Base-by-base conservation (phyloP, 37 sponge, comb jelly and placozoan genomes). In the Oopsacas minuta region DNA sequence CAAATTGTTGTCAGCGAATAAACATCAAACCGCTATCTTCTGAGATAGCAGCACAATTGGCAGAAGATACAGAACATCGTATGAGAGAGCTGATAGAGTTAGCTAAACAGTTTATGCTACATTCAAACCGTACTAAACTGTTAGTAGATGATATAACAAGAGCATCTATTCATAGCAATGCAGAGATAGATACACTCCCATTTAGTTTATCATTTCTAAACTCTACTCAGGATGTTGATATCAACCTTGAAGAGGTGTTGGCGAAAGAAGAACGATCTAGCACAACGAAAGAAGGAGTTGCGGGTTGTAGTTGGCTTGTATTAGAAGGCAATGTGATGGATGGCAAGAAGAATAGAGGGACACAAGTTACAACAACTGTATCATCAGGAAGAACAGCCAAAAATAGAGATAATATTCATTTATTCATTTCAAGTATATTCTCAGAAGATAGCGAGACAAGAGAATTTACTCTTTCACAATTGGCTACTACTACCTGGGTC, bases 111-210 rank as follows among this genome's bases (percentile, higher is more conserved):
- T 61, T 25, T n/a, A 61, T 61, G 75, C 75, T 61, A 12, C 75
- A 61, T 34, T 61, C 75, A n/a, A 61, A 61, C 75, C 75, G 75
- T 34, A 61, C 75, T n/a, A 61, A 61, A 61, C 75, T 61, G 17
- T 25, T 61, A n/a, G 75, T 61, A 12, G 75, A 10, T 7, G 75
- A 61, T 12, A 61, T 61, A 10, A 12, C 75, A 3, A 61, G 75
- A 5, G 75, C 75, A 3, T 3, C 32, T 61, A n/a, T 34, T 12
- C 75, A 61, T n/a, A 61, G 75, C 28, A 61, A 61, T 34, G 75
- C 75, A 61, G 75, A 61, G 30, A 5, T 61, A n/a, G 75, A 61
- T 34, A 61, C 75, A 3, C 22, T 61, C 28, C 75, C 75, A 5
- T n/a, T 61, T 5, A 61, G 75, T 61, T 25, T 61, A 25, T 61